Evolutionary conservation across 2,888 invertebrate species (phyloP).

Genomic region (Himalopsyche anomala): DNA sequence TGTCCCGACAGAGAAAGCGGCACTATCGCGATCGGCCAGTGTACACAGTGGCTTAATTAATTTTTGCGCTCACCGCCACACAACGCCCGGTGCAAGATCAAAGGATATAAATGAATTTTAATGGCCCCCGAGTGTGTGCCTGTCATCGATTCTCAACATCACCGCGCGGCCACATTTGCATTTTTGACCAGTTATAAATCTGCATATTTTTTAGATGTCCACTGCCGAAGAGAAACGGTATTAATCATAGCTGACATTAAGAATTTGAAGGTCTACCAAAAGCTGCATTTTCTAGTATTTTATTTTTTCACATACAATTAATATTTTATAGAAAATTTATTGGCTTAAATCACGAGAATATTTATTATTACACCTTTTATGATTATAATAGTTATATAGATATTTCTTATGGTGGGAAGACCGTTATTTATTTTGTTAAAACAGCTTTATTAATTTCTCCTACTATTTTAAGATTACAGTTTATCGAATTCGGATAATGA

Average conservation of each 20-base stretch:
- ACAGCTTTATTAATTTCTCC: too few relatives aligned
- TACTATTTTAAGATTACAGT: too few relatives aligned
- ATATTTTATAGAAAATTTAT: too few relatives aligned
- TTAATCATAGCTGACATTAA: conserved; percentile 18
- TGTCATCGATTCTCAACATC: conserved; percentile 26
- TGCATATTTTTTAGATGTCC: conserved; percentile 15
- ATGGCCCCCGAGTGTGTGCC: conserved; percentile 47
- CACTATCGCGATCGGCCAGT: conserved; percentile 55
- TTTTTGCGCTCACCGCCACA: conserved; percentile 59
- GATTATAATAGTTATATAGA: too few relatives aligned
- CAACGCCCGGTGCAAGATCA: conserved; percentile 54
- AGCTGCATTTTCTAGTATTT: background rate
- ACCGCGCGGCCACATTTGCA: background rate
- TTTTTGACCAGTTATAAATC: conserved; percentile 30
- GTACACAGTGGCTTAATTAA: conserved; percentile 62
- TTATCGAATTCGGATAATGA: too few relatives aligned
- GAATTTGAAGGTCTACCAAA: conserved; percentile 2
- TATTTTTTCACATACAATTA: too few relatives aligned
- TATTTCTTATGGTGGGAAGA: too few relatives aligned
- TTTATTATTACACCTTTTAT: too few relatives aligned
- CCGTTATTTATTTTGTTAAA: too few relatives aligned
- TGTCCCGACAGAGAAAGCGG: conserved; percentile 50
- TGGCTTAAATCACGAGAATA: too few relatives aligned
- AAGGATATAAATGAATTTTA: conserved; percentile 55
- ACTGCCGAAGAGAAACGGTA: background rate